Conservation (phyloP, 1,140 invertebrate species). For the Aphis gossypii region DNA sequence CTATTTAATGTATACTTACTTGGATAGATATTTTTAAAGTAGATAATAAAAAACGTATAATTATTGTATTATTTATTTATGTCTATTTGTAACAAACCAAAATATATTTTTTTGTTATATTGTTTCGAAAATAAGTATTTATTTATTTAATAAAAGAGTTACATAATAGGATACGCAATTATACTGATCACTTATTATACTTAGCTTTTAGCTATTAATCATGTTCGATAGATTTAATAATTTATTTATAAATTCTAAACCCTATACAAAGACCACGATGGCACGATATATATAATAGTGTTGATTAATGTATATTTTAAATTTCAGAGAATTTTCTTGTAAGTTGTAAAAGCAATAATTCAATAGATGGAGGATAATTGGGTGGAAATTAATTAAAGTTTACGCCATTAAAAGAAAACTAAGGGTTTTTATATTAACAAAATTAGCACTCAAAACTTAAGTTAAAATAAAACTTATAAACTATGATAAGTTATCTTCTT, state of each 20-base stretch:
- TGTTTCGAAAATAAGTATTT: no score
- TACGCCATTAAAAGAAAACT: not conserved
- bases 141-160: no score
- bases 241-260: conserved; percentile 21
- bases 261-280: not conserved
- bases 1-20: no score
- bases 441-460: not conserved
- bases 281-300: not conserved
- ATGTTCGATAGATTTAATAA: not conserved
- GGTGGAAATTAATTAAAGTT: conserved; percentile 2
- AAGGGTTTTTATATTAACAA: not conserved
- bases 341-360: conserved; percentile 13
- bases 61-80: no score
- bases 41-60: no score
- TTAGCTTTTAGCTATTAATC: not conserved
- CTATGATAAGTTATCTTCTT: not conserved
- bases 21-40: no score
- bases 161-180: not conserved
- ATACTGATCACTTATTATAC: not conserved
- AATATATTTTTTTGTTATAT: no score
- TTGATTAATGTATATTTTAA: not conserved
- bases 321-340: not conserved
- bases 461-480: not conserved
- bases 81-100: no score
- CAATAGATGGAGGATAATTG: not conserved